phyloP scores from a whole-genome alignment of 2,113 vertebrate species.

The Odobenus rosmarus region DNA sequence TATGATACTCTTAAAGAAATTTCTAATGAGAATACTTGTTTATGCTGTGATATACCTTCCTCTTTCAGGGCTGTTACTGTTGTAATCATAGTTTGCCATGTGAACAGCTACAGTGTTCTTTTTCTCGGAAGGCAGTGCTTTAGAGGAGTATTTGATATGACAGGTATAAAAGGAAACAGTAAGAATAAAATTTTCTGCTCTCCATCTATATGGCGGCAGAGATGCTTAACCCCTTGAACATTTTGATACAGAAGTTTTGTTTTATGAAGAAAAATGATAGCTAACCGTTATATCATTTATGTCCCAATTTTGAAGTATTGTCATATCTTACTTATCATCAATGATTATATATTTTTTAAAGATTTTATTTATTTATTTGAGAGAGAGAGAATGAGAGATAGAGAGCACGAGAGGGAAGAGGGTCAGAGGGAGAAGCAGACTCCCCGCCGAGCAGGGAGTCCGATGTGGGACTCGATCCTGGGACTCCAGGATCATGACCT shows the following conservation, averaged over 20 bases:
- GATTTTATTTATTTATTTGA: too few relatives aligned
- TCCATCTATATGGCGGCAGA: neutral
- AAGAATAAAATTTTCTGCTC: constrained; percentile 40
- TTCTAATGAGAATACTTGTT: neutral
- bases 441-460: too few relatives aligned
- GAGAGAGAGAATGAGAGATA: too few relatives aligned
- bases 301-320: neutral
- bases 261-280: neutral
- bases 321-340: neutral
- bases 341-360: neutral
- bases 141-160: neutral
- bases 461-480: too few relatives aligned
- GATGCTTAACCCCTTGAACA: neutral
- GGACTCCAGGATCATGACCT: too few relatives aligned
- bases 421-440: too few relatives aligned
- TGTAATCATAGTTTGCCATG: neutral
- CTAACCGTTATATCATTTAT: neutral
- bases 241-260: neutral
- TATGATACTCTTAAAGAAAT: neutral
- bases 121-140: neutral
- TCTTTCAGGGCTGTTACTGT: neutral
- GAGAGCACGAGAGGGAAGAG: too few relatives aligned
- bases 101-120: neutral
- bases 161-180: neutral
- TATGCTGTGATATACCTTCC: neutral